phyloP scores from a whole-genome alignment of 2,113 vertebrate species.

The Genyomyrus donnyi region DNA sequence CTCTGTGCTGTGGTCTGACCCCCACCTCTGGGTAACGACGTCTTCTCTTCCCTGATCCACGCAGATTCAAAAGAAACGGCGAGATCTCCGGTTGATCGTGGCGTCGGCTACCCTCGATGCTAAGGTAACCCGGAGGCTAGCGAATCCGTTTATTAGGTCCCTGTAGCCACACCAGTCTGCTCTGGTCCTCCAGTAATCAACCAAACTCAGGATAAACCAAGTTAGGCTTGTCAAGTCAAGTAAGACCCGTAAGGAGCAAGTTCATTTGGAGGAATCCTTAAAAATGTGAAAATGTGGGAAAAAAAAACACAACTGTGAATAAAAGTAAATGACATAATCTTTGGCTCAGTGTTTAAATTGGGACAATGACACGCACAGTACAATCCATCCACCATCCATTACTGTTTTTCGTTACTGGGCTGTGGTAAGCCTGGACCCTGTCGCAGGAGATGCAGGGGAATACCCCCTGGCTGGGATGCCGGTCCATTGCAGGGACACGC shows the following conservation, averaged over 20 bases:
- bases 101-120: conserved; percentile 97
- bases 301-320: not conserved
- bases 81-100: conserved; percentile 86
- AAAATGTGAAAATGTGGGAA: not conserved
- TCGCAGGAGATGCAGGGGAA: not conserved
- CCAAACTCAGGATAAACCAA: not conserved
- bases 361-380: not conserved
- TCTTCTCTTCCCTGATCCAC: not conserved
- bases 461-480: not conserved
- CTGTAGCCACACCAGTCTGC: not conserved
- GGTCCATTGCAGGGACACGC: not conserved
- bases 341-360: not conserved
- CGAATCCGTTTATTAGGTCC: not conserved
- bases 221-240: not conserved
- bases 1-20: not conserved
- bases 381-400: not conserved
- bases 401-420: not conserved
- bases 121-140: conserved; percentile 65
- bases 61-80: conserved; percentile 92
- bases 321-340: not conserved
- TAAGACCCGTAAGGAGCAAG: not conserved
- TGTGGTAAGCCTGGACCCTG: not conserved
- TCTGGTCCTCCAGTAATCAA: not conserved
- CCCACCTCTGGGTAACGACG: not conserved
- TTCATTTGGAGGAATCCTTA: not conserved